A percentile compares a stretch with the other conserved stretches of the same genome.
Evolutionary conservation across 2,113 vertebrate species (phyloP).

Genomic region (Arvicanthis niloticus): DNA sequence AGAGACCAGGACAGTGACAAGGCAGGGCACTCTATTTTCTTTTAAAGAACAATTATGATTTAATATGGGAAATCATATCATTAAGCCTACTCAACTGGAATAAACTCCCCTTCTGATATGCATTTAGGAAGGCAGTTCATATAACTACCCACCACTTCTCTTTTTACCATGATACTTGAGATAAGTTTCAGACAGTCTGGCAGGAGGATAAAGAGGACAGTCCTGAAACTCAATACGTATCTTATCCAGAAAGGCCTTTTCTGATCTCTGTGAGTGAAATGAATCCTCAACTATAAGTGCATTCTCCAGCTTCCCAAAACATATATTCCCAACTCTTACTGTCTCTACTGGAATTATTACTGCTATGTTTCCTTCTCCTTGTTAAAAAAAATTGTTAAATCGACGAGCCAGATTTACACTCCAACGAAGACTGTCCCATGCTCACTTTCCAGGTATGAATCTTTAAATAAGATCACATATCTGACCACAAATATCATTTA

Average conservation of each 20-base stretch:
- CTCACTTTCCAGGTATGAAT: conserved; percentile 63
- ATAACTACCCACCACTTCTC: conserved; percentile 73
- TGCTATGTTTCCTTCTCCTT: conserved; percentile 40
- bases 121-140: conserved; percentile 73
- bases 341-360: conserved; percentile 57
- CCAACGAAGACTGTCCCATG: neutral
- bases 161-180: conserved; percentile 73
- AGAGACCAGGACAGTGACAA: neutral
- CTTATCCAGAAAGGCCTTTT: conserved; percentile 83
- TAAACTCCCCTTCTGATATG: conserved; percentile 75
- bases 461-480: neutral
- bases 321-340: conserved; percentile 75
- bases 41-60: conserved; percentile 78
- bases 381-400: conserved; percentile 51
- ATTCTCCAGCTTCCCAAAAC: conserved; percentile 77
- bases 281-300: conserved; percentile 80
- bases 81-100: conserved; percentile 76
- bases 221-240: conserved; percentile 72
- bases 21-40: conserved; percentile 67
- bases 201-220: conserved; percentile 64
- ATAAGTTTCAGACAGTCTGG: conserved; percentile 85
- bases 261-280: conserved; percentile 84
- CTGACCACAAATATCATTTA: neutral
- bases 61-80: conserved; percentile 80
- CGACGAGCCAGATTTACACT: conserved; percentile 53